Evolutionary conservation across 2,888 invertebrate genomes (phyloP).

Genomic region (Nomada fucata): DNA sequence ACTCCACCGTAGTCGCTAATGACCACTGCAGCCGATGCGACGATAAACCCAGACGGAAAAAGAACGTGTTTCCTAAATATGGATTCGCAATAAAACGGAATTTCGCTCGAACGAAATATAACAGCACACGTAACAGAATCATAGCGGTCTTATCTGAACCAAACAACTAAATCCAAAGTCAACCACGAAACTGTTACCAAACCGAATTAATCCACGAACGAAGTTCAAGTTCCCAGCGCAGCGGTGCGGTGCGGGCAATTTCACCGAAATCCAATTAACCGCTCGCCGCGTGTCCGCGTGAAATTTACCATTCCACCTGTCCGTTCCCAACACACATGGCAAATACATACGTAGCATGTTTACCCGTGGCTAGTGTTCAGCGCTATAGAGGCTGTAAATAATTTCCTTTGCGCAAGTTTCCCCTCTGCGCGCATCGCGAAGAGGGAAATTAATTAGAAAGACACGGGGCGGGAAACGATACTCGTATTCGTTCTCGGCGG

Average conservation of each 20-base stretch:
- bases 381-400: constrained; percentile 11
- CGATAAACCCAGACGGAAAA: no score
- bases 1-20: no score
- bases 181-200: neutral
- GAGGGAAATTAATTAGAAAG: constrained; percentile 36
- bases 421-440: neutral
- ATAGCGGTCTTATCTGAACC: neutral
- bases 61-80: no score
- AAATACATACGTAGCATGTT: neutral
- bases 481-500: constrained; percentile 6
- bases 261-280: constrained; percentile 7
- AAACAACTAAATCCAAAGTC: neutral
- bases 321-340: neutral
- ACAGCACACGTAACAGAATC: no score
- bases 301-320: constrained; percentile 23
- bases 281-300: neutral
- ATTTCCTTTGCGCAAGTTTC: constrained; percentile 16
- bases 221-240: constrained; percentile 1
- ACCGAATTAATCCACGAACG: neutral
- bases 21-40: no score
- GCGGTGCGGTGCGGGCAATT: neutral
- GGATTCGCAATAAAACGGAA: no score
- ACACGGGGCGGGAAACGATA: constrained; percentile 18
- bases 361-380: neutral
- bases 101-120: no score